A percentile compares a stretch with the other conserved stretches of the same genome.
These are phyloP conservation scores for Eudyptes chrysolophus DNA, from an alignment of 2,113 vertebrate genomes.

Conservation along the genomic window DNA sequence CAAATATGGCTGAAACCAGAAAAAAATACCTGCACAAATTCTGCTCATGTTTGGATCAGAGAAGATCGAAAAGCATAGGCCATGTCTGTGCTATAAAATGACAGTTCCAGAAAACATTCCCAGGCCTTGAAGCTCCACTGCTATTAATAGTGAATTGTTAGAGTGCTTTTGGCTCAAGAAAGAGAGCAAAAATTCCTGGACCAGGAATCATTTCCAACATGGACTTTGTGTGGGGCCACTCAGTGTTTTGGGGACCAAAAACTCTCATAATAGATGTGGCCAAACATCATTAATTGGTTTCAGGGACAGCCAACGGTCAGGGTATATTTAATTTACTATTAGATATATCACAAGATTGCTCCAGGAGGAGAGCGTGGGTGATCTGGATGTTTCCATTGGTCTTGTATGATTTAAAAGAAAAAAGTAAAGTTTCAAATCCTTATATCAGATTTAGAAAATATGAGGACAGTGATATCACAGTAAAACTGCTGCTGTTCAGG, in stretches of 20 bases:
- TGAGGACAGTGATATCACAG: not conserved
- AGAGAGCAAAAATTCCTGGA: not conserved
- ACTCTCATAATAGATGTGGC: not conserved
- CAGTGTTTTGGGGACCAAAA: not conserved
- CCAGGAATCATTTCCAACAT: not conserved
- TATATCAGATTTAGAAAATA: not conserved
- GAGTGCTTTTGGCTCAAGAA: not conserved
- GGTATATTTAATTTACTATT: not conserved
- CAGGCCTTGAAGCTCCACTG: not conserved
- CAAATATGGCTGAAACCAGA: not conserved
- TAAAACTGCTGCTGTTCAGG: not conserved
- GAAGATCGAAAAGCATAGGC: not conserved
- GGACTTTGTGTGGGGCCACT: not conserved
- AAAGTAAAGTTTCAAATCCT: not conserved
- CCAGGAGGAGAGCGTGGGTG: not conserved
- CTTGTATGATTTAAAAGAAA: not conserved
- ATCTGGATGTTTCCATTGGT: not conserved
- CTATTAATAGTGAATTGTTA: not conserved
- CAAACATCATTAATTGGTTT: not conserved
- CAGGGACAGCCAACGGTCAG: not conserved
- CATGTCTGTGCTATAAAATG: not conserved
- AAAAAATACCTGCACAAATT: not conserved
- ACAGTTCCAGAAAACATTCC: not conserved
- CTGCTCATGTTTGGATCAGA: not conserved
- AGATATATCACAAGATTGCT: not conserved